phyloP scores from a whole-genome alignment of 2,797 vertebrate species.

The Coendou prehensilis region DNA sequence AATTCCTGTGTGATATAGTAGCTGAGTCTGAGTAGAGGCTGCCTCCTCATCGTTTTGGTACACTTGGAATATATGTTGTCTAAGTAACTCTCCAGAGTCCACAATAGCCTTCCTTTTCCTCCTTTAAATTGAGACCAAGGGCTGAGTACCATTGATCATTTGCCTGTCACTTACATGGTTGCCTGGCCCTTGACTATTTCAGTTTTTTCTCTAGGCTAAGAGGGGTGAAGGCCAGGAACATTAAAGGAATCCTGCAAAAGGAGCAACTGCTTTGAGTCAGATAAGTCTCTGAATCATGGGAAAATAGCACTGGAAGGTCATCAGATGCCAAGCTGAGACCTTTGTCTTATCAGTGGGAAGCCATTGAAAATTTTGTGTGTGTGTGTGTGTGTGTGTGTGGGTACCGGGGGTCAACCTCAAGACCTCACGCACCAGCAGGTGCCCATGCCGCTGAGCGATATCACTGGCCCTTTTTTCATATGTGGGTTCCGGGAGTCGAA shows the following conservation, averaged over 20 bases:
- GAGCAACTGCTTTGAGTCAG: neutral
- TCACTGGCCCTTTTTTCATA: too few species aligned
- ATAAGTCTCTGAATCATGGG: neutral
- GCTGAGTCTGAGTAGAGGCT: neutral
- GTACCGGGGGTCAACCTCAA: too few species aligned
- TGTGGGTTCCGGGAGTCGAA: too few species aligned
- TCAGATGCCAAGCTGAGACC: neutral
- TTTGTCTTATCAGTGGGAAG: slow-evolving; percentile 1
- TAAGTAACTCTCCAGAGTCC: neutral
- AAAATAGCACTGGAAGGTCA: neutral
- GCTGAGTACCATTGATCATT: neutral
- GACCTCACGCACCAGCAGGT: too few species aligned
- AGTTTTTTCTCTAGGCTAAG: neutral
- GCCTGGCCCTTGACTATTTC: neutral
- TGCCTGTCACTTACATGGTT: neutral
- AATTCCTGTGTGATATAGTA: neutral
- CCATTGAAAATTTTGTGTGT: neutral
- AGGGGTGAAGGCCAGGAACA: neutral
- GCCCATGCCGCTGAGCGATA: too few species aligned
- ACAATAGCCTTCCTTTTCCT: neutral
- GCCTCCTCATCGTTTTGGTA: neutral
- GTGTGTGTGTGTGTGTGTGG: too few species aligned
- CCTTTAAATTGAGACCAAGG: neutral
- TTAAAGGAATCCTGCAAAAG: neutral
- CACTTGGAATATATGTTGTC: neutral